A percentile compares a stretch with the other conserved stretches of the same genome.
Conservation (phyloP, 2,797 vertebrate genomes). For the Acrossocheilus wenchowensis region DNA sequence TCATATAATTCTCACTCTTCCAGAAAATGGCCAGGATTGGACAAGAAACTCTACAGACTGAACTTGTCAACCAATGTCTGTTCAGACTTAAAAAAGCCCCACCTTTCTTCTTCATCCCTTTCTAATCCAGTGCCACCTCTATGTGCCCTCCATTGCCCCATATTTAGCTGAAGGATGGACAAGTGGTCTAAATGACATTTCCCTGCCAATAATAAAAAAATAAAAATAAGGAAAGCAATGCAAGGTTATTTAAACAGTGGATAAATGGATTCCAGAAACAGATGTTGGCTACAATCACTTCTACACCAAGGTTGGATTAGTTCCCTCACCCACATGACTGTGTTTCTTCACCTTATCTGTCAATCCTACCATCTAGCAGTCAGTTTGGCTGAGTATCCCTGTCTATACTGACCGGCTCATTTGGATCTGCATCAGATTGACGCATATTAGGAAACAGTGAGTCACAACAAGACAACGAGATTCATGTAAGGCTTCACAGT, state of each 20-base stretch:
- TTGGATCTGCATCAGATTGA: background rate
- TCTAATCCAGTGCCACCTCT: slow-evolving; percentile 61
- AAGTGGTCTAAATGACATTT: slow-evolving; percentile 67
- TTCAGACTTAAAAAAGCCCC: slow-evolving; percentile 48
- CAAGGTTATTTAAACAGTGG: slow-evolving; percentile 73
- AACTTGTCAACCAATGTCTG: slow-evolving; percentile 72
- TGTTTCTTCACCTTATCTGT: slow-evolving; percentile 49
- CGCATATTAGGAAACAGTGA: background rate
- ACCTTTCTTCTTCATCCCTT: slow-evolving; percentile 63
- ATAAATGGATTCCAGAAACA: slow-evolving; percentile 70
- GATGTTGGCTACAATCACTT: slow-evolving; percentile 57
- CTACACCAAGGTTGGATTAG: slow-evolving; percentile 30
- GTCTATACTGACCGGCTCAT: background rate
- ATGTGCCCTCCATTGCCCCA: slow-evolving; percentile 66
- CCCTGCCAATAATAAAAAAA: slow-evolving; percentile 60
- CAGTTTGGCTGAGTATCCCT: background rate
- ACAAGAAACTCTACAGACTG: slow-evolving; percentile 53
- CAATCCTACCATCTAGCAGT: slow-evolving; percentile 53
- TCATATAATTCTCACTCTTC: slow-evolving; percentile 49
- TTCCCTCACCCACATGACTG: slow-evolving; percentile 25
- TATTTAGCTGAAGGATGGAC: slow-evolving; percentile 76
- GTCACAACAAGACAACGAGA: background rate
- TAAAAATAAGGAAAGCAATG: slow-evolving; percentile 47
- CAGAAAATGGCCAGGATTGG: slow-evolving; percentile 74
- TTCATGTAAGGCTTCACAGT: background rate